Evolutionary conservation across 1,140 invertebrate species (phyloP).

Genomic region (Battus philenor): DNA sequence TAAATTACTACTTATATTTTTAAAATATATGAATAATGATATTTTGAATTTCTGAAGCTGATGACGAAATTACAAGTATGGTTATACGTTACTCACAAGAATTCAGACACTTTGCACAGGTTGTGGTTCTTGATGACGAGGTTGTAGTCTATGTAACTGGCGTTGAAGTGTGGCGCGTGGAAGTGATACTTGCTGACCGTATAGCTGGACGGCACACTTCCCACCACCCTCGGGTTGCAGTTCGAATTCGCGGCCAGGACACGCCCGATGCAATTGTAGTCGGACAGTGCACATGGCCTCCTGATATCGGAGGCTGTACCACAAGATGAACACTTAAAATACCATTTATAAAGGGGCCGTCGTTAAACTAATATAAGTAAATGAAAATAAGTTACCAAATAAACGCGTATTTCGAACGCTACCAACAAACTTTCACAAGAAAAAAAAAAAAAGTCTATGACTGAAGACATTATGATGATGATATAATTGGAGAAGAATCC

Average conservation of each 20-base stretch:
- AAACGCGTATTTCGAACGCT: conserved; percentile 2
- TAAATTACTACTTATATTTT: too few species aligned
- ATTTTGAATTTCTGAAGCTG: too few species aligned
- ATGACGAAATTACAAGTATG: too few species aligned
- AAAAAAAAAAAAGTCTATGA: too few species aligned
- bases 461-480: too few species aligned
- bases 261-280: conserved; percentile 28
- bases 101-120: conserved; percentile 38
- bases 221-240: conserved; percentile 28
- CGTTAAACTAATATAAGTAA: too few species aligned
- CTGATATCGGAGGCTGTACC: conserved; percentile 21
- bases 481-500: too few species aligned
- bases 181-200: conserved; percentile 27
- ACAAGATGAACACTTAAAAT: too few species aligned
- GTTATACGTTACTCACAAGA: too few species aligned
- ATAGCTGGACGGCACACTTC: conserved; percentile 29
- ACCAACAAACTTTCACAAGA: neutral
- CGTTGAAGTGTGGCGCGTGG: conserved; percentile 49
- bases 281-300: conserved; percentile 26
- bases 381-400: too few species aligned
- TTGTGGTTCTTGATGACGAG: conserved; percentile 41
- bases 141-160: conserved; percentile 38
- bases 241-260: conserved; percentile 36
- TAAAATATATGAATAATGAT: too few species aligned
- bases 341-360: too few species aligned